Evolutionary conservation across 1,140 invertebrate species (phyloP).

Genomic region (Asobara japonica): DNA sequence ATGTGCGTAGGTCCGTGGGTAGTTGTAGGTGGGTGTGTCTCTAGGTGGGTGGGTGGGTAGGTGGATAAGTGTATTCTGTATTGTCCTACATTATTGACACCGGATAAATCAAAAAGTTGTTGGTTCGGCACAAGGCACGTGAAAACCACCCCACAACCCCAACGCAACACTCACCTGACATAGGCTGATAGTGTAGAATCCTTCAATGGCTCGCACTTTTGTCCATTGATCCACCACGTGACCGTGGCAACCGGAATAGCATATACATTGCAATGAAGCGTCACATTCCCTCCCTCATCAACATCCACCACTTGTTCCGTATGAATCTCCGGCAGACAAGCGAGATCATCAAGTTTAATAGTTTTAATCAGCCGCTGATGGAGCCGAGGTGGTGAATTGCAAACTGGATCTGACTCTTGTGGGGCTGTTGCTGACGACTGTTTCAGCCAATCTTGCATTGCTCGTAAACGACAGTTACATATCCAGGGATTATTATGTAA

Average conservation of each 20-base stretch:
- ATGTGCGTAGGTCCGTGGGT: too few relatives aligned
- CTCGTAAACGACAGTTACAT: slow-evolving; percentile 84
- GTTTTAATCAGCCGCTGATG: slow-evolving; percentile 74
- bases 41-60: too few relatives aligned
- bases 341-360: slow-evolving; percentile 78
- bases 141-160: too few relatives aligned
- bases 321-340: slow-evolving; percentile 82
- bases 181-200: slow-evolving; percentile 45
- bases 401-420: slow-evolving; percentile 74
- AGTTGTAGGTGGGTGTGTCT: too few relatives aligned
- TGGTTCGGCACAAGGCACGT: too few relatives aligned
- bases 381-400: slow-evolving; percentile 75
- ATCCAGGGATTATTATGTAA: slow-evolving; percentile 89
- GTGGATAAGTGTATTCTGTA: too few relatives aligned
- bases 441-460: slow-evolving; percentile 81
- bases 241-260: slow-evolving; percentile 82
- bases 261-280: slow-evolving; percentile 79
- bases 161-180: slow-evolving; percentile 37
- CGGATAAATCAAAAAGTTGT: too few relatives aligned
- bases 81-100: too few relatives aligned
- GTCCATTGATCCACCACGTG: slow-evolving; percentile 83
- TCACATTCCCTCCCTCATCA: slow-evolving; percentile 81
- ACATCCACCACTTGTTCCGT: slow-evolving; percentile 71
- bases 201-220: slow-evolving; percentile 60
- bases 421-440: slow-evolving; percentile 74